These are phyloP conservation scores for Sericinus montela DNA, from an alignment of 2,888 invertebrate genomes.

Conservation along the genomic window DNA sequence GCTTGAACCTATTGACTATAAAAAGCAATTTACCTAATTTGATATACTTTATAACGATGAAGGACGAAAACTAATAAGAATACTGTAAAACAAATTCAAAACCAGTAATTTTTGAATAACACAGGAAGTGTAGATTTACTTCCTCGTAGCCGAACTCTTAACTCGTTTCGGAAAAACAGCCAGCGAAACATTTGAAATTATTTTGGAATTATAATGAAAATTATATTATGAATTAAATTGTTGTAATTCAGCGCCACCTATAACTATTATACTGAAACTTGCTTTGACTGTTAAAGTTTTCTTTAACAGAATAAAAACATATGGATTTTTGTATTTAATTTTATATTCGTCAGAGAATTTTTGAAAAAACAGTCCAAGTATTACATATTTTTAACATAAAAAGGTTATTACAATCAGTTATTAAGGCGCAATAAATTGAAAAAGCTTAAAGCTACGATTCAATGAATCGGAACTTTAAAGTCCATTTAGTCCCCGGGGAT, in stretches of 20 bases:
- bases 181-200: not conserved
- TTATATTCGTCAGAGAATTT: too few species aligned
- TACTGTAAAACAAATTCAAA: constrained; percentile 7
- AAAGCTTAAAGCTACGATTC: not conserved
- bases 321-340: too few species aligned
- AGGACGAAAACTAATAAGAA: not conserved
- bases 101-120: constrained; percentile 14
- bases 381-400: too few species aligned
- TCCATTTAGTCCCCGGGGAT: not conserved
- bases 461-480: not conserved
- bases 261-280: too few species aligned
- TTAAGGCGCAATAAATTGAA: not conserved
- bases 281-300: too few species aligned
- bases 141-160: constrained; percentile 12
- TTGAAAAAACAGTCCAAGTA: too few species aligned
- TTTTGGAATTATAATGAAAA: not conserved
- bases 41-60: not conserved
- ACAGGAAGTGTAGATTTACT: constrained; percentile 13
- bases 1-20: too few species aligned
- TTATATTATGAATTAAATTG: too few species aligned
- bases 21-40: too few species aligned
- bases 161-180: constrained; percentile 7
- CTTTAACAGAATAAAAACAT: too few species aligned
- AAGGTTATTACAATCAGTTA: too few species aligned
- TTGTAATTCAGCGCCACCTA: too few species aligned